Evolutionary conservation across 2,113 vertebrate genomes (phyloP).

Genomic region (Gambusia holbrooki): DNA sequence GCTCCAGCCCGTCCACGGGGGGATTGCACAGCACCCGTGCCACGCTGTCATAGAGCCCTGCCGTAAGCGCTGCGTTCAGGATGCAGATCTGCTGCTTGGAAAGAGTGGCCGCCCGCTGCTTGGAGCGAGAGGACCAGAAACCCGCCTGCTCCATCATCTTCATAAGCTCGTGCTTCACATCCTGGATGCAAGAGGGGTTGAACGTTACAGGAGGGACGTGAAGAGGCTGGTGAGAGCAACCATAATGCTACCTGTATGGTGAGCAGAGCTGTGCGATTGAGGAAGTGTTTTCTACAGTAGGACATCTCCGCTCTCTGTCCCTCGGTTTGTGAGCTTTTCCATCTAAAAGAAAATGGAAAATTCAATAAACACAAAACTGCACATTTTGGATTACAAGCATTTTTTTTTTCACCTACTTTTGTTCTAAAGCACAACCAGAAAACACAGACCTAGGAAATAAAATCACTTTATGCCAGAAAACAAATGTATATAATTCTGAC

Average conservation of each 20-base stretch:
- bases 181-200: constrained; percentile 70
- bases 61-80: constrained; percentile 90
- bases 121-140: constrained; percentile 74
- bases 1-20: constrained; percentile 90
- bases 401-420: neutral
- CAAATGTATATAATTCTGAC: neutral
- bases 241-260: constrained; percentile 88
- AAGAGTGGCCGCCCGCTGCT: constrained; percentile 36
- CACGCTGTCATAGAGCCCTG: constrained; percentile 93
- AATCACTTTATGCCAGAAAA: neutral
- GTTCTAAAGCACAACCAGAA: neutral
- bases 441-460: neutral
- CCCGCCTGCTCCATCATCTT: constrained; percentile 91
- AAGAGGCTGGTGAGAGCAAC: neutral
- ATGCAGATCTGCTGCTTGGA: constrained; percentile 85
- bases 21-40: constrained; percentile 86
- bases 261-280: constrained; percentile 90
- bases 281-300: constrained; percentile 91
- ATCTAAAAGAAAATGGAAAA: constrained; percentile 73
- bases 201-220: neutral
- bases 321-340: constrained; percentile 86
- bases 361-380: neutral
- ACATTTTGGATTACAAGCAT: neutral
- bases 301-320: constrained; percentile 85
- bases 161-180: constrained; percentile 91